A percentile compares a stretch with the other conserved stretches of the same genome.
Evolutionary conservation across 2,888 invertebrate species (phyloP).

Genomic region (Macropis europaea): DNA sequence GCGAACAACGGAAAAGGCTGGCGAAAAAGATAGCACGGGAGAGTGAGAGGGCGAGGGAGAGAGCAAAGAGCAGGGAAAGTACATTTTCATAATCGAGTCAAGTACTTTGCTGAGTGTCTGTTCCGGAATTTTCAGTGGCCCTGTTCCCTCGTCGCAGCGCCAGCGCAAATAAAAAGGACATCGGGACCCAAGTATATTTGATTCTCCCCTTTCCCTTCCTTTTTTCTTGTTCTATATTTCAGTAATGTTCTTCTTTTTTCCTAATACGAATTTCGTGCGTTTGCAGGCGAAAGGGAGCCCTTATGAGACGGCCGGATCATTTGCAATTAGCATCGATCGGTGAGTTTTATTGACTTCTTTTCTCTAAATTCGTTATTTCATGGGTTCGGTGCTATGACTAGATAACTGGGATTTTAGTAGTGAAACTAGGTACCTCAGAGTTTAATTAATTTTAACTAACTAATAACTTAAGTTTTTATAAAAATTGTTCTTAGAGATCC

Average conservation of each 20-base stretch:
- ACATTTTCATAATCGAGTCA: constrained; percentile 66
- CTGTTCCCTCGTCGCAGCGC: constrained; percentile 1
- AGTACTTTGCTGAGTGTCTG: constrained; percentile 59
- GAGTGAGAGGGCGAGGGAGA: not conserved
- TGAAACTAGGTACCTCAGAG: no score
- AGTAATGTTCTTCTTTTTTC: not conserved
- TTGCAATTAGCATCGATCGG: no score
- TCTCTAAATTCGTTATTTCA: no score
- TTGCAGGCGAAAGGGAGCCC: no score
- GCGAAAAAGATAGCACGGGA: constrained; percentile 23
- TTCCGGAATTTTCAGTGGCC: constrained; percentile 48
- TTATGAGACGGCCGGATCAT: no score
- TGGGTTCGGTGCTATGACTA: no score
- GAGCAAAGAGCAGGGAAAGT: constrained; percentile 35
- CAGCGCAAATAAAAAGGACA: constrained; percentile 40
- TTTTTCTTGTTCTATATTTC: not conserved
- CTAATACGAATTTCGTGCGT: not conserved
- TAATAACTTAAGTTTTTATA: no score
- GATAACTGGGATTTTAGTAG: no score
- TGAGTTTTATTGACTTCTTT: no score
- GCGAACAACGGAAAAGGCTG: constrained; percentile 9
- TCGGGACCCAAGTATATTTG: constrained; percentile 20
- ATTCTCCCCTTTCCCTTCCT: not conserved
- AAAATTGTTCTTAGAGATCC: no score
- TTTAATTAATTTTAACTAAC: no score